Conservation (phyloP, 2,113 vertebrate genomes). For the Beaufortia kweichowensis region DNA sequence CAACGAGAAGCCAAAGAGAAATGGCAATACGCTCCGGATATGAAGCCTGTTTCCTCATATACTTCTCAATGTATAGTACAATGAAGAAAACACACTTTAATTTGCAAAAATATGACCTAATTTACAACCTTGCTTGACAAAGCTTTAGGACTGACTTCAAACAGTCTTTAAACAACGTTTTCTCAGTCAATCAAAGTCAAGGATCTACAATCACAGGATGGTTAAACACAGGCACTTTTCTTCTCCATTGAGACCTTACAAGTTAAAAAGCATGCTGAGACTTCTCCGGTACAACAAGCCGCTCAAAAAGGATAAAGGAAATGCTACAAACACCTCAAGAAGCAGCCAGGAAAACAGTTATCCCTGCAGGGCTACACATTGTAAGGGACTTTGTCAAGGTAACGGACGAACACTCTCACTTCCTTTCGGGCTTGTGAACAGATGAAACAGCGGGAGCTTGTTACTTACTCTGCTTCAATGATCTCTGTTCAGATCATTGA, state of each 20-base stretch:
- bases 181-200: not conserved
- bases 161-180: not conserved
- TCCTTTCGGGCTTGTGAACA: constrained; percentile 13
- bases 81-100: not conserved
- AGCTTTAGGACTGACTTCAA: not conserved
- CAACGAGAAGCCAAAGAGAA: not conserved
- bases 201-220: not conserved
- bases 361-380: constrained; percentile 15
- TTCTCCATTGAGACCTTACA: not conserved
- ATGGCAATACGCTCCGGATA: constrained; percentile 16
- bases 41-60: not conserved
- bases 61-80: not conserved
- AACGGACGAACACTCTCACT: constrained; percentile 37
- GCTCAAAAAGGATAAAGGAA: not conserved
- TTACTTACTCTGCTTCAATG: not conserved
- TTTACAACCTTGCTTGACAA: constrained; percentile 8
- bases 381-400: constrained; percentile 32
- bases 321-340: not conserved
- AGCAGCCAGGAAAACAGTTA: constrained; percentile 7
- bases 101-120: not conserved
- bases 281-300: constrained; percentile 11
- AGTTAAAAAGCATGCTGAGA: constrained; percentile 1
- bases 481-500: not conserved
- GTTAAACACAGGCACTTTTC: not conserved
- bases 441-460: not conserved